phyloP scores from a whole-genome alignment of 1,140 invertebrate species.

The Leptopilina boulardi region DNA sequence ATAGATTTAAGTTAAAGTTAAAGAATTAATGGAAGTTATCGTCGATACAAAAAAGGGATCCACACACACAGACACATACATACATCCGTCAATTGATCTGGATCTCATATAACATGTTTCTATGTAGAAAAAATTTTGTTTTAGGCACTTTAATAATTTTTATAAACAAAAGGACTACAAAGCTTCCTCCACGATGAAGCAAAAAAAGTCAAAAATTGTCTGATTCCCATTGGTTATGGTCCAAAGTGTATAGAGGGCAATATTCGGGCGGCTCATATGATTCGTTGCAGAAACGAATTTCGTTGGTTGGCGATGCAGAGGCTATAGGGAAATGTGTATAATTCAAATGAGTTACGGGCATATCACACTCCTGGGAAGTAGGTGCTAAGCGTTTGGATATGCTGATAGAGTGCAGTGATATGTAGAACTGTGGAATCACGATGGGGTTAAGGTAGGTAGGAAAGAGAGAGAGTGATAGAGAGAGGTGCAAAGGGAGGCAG shows the following conservation, averaged over 20 bases:
- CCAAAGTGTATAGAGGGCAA: conserved; percentile 8
- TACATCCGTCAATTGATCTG: too few species aligned
- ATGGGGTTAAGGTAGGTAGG: conserved; percentile 67
- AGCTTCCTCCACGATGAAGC: too few species aligned
- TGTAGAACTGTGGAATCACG: conserved; percentile 67
- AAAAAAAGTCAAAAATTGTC: too few species aligned
- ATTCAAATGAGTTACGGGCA: conserved; percentile 75
- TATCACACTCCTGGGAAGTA: conserved; percentile 76
- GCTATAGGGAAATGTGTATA: conserved; percentile 73
- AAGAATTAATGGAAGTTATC: too few species aligned
- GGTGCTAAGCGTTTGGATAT: conserved; percentile 76
- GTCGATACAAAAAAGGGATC: too few species aligned
- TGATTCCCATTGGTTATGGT: conserved; percentile 2
- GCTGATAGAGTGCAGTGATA: conserved; percentile 72
- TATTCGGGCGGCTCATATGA: neutral
- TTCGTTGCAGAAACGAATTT: conserved; percentile 41
- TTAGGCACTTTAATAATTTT: too few species aligned
- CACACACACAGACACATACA: too few species aligned
- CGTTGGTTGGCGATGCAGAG: conserved; percentile 40
- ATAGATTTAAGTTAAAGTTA: too few species aligned
- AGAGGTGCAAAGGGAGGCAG: conserved; percentile 58
- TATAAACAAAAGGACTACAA: too few species aligned
- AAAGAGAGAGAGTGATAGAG: conserved; percentile 52
- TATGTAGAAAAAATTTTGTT: too few species aligned
- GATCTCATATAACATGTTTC: too few species aligned